A percentile compares a stretch with the other conserved stretches of the same genome.
These are phyloP conservation scores for Cheilosia urbana DNA, from an alignment of 2,888 invertebrate genomes.

Conservation along the genomic window DNA sequence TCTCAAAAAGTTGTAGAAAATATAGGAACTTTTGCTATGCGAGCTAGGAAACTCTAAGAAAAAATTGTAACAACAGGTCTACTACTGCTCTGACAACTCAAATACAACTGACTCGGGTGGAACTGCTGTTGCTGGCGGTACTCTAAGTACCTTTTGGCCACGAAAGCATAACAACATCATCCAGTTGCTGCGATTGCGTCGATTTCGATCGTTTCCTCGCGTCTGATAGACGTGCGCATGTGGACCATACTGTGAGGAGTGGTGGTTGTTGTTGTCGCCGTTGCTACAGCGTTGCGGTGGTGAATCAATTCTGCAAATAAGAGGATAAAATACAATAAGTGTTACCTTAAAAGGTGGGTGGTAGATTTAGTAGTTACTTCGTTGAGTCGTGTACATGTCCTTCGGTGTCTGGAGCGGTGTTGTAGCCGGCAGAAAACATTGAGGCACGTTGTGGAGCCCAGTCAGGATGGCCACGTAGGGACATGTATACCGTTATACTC, in stretches of 20 bases:
- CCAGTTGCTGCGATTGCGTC: conserved; percentile 79
- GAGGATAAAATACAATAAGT: background rate
- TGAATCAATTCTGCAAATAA: conserved; percentile 77
- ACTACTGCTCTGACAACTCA: conserved; percentile 84
- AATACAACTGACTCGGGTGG: conserved; percentile 84
- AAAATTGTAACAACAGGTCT: conserved; percentile 52
- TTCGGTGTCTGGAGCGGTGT: conserved; percentile 83
- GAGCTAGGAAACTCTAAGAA: conserved; percentile 65
- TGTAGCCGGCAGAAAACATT: conserved; percentile 83
- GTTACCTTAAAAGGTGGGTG: background rate
- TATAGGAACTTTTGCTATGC: conserved; percentile 60
- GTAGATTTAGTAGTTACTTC: conserved; percentile 76
- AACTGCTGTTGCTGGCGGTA: conserved; percentile 83
- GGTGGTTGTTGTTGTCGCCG: conserved; percentile 46
- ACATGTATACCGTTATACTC: conserved; percentile 84
- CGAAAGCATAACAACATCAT: conserved; percentile 82
- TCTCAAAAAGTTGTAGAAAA: conserved; percentile 42
- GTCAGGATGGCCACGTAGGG: conserved; percentile 83
- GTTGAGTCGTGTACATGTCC: conserved; percentile 79
- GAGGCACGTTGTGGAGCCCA: conserved; percentile 83
- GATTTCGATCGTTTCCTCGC: conserved; percentile 40
- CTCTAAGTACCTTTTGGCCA: conserved; percentile 83
- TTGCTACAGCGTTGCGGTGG: conserved; percentile 78
- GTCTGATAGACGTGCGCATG: conserved; percentile 63
- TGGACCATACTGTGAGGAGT: conserved; percentile 54